Conservation (phyloP, 2,797 vertebrate genomes). For the Pangasius larnaudii region DNA sequence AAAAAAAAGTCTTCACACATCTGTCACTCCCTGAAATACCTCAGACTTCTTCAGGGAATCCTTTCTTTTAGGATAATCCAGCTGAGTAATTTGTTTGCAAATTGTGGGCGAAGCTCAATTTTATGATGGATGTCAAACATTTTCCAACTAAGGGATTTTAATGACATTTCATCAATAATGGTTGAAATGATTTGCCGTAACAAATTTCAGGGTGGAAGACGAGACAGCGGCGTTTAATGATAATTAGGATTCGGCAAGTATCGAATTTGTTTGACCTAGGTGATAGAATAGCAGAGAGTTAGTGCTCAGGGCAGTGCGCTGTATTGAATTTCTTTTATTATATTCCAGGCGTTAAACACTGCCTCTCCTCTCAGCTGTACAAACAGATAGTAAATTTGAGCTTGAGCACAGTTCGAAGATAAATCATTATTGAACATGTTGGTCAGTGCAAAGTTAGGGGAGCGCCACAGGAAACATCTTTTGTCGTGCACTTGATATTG, state of each 20-base stretch:
- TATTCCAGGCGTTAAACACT: constrained; percentile 53
- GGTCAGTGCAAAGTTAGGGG: constrained; percentile 52
- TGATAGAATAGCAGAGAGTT: constrained; percentile 54
- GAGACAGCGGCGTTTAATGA: constrained; percentile 49
- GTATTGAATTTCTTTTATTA: constrained; percentile 61
- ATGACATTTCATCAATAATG: constrained; percentile 62
- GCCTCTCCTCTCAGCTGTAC: constrained; percentile 62
- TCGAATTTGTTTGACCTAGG: constrained; percentile 55
- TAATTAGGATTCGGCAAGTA: constrained; percentile 51
- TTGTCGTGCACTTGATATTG: constrained; percentile 45
- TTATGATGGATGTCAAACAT: constrained; percentile 55
- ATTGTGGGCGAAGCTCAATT: constrained; percentile 51
- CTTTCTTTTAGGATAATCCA: constrained; percentile 44
- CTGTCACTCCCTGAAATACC: constrained; percentile 56
- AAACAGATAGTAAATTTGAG: constrained; percentile 64
- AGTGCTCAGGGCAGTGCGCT: constrained; percentile 33
- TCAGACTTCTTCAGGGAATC: constrained; percentile 37
- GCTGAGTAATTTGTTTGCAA: constrained; percentile 65
- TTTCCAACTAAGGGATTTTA: constrained; percentile 58
- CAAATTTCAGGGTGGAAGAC: constrained; percentile 47
- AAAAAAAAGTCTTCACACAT: constrained; percentile 56
- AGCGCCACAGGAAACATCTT: constrained; percentile 51
- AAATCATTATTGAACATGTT: constrained; percentile 56
- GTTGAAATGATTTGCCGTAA: constrained; percentile 48
- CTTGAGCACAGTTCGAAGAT: constrained; percentile 51